Evolutionary conservation across 1,140 invertebrate species (phyloP).

Genomic region (Heliothis virescens): DNA sequence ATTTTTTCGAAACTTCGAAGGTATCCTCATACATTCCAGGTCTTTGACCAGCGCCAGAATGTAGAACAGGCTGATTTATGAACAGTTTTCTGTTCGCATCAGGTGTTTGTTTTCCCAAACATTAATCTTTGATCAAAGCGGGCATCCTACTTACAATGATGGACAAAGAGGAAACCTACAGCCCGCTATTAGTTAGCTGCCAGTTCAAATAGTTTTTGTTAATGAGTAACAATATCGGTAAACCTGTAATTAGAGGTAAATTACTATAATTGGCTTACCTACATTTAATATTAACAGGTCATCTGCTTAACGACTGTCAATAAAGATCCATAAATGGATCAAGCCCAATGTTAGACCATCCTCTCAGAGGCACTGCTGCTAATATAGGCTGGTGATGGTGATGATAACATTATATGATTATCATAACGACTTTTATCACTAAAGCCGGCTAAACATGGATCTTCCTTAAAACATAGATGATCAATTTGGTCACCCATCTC

Average conservation of each 20-base stretch:
- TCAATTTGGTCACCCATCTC: no score
- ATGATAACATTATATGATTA: no score
- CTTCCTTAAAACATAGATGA: no score
- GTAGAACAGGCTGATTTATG: slow-evolving; percentile 17
- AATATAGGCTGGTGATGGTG: no score
- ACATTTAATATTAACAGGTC: no score
- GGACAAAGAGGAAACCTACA: slow-evolving; percentile 11
- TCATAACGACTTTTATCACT: no score
- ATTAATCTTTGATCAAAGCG: slow-evolving; percentile 22
- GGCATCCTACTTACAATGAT: slow-evolving; percentile 19
- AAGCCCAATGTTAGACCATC: no score
- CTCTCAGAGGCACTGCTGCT: no score
- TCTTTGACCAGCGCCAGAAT: slow-evolving; percentile 1
- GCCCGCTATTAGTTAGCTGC: slow-evolving; percentile 19
- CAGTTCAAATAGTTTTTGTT: slow-evolving; percentile 4
- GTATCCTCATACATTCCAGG: not conserved
- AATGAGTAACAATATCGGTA: not conserved
- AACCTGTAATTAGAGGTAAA: not conserved
- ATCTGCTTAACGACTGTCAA: no score
- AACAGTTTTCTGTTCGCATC: slow-evolving; percentile 5
- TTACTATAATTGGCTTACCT: no score
- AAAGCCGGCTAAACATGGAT: no score
- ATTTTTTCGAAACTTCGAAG: not conserved
- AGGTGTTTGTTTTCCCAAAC: slow-evolving; percentile 31
- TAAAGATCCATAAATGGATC: no score